These are phyloP conservation scores for Helicolenus hilgendorfi DNA, from an alignment of 2,797 vertebrate species.

Conservation along the genomic window DNA sequence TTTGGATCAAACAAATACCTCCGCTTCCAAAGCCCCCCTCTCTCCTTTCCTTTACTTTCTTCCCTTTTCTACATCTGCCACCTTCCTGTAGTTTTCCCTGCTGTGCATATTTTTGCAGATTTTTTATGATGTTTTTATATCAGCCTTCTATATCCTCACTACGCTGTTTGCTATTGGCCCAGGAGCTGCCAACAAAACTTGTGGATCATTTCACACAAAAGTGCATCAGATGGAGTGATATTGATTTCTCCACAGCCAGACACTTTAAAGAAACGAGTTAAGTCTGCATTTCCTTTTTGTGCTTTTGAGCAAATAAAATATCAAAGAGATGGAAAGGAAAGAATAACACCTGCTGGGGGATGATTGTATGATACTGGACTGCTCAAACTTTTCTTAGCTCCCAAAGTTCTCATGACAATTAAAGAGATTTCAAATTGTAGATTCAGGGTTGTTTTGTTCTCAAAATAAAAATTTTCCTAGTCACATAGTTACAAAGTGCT, in stretches of 20 bases:
- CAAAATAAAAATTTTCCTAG: background rate
- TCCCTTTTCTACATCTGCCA: constrained; percentile 25
- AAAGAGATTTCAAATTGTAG: background rate
- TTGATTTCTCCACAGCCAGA: background rate
- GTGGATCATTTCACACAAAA: background rate
- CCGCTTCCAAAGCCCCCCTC: constrained; percentile 27
- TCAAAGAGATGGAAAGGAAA: background rate
- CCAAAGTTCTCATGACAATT: background rate
- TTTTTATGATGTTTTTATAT: background rate
- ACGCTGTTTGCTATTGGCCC: background rate
- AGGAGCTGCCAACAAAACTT: background rate
- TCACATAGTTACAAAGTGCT: background rate
- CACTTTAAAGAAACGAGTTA: background rate
- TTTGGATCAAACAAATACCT: constrained; percentile 66
- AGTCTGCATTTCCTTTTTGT: background rate
- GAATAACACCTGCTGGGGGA: background rate
- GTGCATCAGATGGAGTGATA: background rate
- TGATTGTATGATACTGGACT: background rate
- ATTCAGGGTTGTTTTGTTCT: background rate
- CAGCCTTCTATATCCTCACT: background rate
- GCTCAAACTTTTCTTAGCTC: background rate
- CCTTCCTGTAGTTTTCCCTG: constrained; percentile 7
- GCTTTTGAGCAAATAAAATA: background rate
- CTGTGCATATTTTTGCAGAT: background rate
- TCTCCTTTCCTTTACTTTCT: background rate